Base-by-base conservation (phyloP, 1,140 invertebrate genomes). In the Aphelinus atriplicis region DNA sequence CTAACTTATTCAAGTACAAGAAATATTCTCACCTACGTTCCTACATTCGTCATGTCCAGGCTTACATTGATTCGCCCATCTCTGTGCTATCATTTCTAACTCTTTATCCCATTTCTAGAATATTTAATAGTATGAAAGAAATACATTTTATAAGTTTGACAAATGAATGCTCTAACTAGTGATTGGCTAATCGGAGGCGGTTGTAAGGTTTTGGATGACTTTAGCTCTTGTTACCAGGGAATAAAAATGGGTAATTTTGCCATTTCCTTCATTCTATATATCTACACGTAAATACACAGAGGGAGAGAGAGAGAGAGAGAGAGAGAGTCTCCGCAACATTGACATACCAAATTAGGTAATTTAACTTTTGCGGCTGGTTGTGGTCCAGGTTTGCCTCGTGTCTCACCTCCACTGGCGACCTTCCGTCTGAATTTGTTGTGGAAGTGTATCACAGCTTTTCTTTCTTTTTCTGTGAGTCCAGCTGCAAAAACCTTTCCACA, bases 41-140 rank as follows among this genome's bases (percentile, higher is more conserved):
- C 90, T 82, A 78, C 88, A 89, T 7, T 77, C 68, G 80, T 92
- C 91, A 78, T 92, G 90, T 3, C 83, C 86, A 51, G 76, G 82
- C 68, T 83, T 82, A 81, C 91, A 92, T 77, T 92, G 91, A 71
- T 90, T 88, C 3, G 90, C 90, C 89, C 91, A 92, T 65, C 88
- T 82, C 78, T 91, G 89, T 7, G 91, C 91, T 45, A 91, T 85
- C 0, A 67, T 77, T 2, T 90, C 90, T 55, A 92, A 81, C 79
- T 91, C 89, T 6, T 89, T 84, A 79, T 91, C 90, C 91, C 91
- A 92, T 69, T 80, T 82, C 88, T 89, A 60, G 10, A 42, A 71
- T 64, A 56, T 48, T 56, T 56, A 47, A 50, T 26, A 26, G 26
- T 26, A 26, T 26, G 26, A 26, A 26, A 26, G 26, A 26, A 26